Percentiles rank a stretch among this genome's conserved stretches.
Evolutionary conservation across 2,888 invertebrate genomes (phyloP).

Genomic region (Marasmarcha lunaedactyla): DNA sequence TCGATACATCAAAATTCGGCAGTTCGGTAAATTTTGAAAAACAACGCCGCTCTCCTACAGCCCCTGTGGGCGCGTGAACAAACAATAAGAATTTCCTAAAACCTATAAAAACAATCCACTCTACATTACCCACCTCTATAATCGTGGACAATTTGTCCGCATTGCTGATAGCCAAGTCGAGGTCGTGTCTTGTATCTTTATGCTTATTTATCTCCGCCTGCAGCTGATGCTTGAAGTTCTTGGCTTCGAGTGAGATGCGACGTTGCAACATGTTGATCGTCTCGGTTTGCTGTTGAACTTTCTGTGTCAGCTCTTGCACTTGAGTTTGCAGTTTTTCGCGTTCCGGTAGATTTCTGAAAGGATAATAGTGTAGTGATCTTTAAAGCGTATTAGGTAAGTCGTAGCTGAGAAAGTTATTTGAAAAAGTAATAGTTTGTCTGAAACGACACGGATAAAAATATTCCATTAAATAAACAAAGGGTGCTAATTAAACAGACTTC

Average conservation of each 20-base stretch:
- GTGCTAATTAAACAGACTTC: too few species aligned
- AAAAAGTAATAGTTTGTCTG: constrained; percentile 13
- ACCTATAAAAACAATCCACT: too few species aligned
- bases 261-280: constrained; percentile 74
- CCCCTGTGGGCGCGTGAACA: too few species aligned
- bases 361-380: too few species aligned
- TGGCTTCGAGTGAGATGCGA: constrained; percentile 77
- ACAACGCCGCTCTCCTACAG: too few species aligned
- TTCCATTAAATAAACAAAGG: too few species aligned
- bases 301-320: constrained; percentile 64
- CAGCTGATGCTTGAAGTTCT: constrained; percentile 79
- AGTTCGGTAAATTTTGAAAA: too few species aligned
- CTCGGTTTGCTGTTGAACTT: constrained; percentile 73
- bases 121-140: constrained; percentile 62
- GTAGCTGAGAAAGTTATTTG: too few species aligned
- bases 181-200: constrained; percentile 76
- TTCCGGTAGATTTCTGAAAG: constrained; percentile 76
- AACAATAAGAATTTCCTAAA: too few species aligned
- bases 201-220: constrained; percentile 77
- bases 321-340: constrained; percentile 79
- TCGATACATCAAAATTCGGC: too few species aligned
- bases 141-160: constrained; percentile 72
- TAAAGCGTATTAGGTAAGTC: too few species aligned
- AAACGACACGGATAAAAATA: too few species aligned
- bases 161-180: constrained; percentile 73